These are phyloP conservation scores for Telmatochromis brichardi DNA, from an alignment of 2,113 vertebrate genomes.

Conservation along the genomic window DNA sequence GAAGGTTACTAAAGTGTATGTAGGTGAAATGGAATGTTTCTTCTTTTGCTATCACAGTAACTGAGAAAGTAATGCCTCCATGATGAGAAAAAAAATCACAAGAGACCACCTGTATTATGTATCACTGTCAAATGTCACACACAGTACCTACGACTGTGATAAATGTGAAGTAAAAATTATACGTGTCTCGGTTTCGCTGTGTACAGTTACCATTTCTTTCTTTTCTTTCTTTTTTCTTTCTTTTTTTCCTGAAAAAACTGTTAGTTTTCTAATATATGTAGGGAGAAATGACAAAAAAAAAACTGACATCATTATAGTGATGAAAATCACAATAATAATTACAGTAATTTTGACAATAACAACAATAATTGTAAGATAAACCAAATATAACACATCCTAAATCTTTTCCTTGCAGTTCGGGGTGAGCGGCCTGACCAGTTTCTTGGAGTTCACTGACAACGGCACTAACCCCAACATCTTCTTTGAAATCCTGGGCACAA, in stretches of 20 bases:
- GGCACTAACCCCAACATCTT: slow-evolving; percentile 94
- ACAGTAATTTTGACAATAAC: neutral
- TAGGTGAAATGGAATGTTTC: neutral
- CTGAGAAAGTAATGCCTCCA: neutral
- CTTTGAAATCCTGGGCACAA: slow-evolving; percentile 97
- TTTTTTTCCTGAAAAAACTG: neutral
- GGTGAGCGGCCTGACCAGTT: slow-evolving; percentile 88
- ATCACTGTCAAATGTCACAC: neutral
- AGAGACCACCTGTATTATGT: neutral
- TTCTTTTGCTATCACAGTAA: neutral
- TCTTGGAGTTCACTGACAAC: slow-evolving; percentile 91
- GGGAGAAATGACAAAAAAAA: neutral
- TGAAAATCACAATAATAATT: neutral
- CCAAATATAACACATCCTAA: neutral
- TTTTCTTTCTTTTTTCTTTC: too few relatives aligned
- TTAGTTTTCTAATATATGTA: neutral
- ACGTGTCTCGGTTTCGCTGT: neutral
- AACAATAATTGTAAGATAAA: neutral
- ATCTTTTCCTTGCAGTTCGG: slow-evolving; percentile 74
- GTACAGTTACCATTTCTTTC: neutral
- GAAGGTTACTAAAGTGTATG: neutral
- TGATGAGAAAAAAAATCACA: neutral
- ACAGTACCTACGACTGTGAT: neutral
- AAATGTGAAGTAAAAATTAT: neutral
- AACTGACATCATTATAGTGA: neutral